Evolutionary conservation across 1,140 invertebrate species (phyloP).

Genomic region (Lithobius niger): DNA sequence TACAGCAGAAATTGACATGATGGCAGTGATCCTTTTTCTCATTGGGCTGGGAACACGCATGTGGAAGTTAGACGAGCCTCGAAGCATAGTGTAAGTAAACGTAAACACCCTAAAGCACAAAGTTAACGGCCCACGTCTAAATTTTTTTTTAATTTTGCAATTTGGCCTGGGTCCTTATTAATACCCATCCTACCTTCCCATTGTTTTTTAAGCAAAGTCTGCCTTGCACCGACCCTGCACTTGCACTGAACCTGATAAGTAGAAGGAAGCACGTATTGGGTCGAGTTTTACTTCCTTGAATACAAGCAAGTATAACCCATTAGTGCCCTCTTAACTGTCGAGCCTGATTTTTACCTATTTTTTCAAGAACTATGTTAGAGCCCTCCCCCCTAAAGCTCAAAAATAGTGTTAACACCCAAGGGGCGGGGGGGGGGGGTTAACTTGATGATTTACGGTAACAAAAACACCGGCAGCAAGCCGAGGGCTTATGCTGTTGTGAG

Average conservation of each 20-base stretch:
- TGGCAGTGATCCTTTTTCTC: slow-evolving; percentile 54
- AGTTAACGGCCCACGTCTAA: slow-evolving; percentile 6
- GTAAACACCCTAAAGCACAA: too few species aligned
- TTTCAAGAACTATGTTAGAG: too few species aligned
- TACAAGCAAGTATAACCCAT: too few species aligned
- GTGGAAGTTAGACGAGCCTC: slow-evolving; percentile 67
- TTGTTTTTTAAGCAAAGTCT: neutral
- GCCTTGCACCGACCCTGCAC: neutral
- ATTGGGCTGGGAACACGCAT: slow-evolving; percentile 58
- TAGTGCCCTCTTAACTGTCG: too few species aligned
- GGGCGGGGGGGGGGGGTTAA: too few species aligned
- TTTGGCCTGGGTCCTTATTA: neutral
- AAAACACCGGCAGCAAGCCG: too few species aligned
- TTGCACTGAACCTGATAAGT: neutral
- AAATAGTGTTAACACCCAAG: too few species aligned
- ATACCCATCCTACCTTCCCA: neutral
- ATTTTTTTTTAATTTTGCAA: neutral
- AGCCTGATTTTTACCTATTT: too few species aligned
- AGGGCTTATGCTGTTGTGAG: too few species aligned
- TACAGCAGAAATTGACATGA: slow-evolving; percentile 45
- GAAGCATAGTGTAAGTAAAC: slow-evolving; percentile 84
- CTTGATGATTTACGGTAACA: too few species aligned
- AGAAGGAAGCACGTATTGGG: neutral
- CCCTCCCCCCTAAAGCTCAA: too few species aligned
- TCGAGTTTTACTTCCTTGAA: too few species aligned